Evolutionary conservation across 2,888 invertebrate species (phyloP), one percentile per base, ranked within the genome.

Genomic region (Drosophila percnosoma): DNA sequence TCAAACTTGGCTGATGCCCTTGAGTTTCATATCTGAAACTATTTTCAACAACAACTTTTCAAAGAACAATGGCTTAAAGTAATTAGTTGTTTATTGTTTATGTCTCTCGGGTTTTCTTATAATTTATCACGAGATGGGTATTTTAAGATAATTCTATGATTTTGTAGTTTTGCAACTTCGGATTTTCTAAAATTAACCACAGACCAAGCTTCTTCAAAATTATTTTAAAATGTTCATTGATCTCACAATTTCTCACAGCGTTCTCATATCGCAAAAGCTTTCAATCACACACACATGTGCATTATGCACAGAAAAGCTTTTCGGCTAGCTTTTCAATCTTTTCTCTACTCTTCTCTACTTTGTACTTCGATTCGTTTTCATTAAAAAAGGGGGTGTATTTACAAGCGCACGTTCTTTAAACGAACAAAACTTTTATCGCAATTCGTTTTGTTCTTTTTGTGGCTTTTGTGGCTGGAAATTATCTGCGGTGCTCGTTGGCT

Each of bases 331-430:
- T 31, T 36, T 31, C 11, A 18, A 54, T 45, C 40, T 40, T 27
- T 45, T 33, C 13, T 40, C 21, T 7, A 4, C 51, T 27, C 27
- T 27, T 31, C 31, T 33, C 31, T 10, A 33, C 33, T 33, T 11
- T 33, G 33, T 33, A 11, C 33, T 42, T 42, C 31, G 21, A 62
- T 52, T 48, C 45, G 52, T 58, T 69, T 58, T 51, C 55, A 51
- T 55, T 73, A 66, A 68, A 71, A 45, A 45, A 24, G 64, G 85
- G 87, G 86, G 87, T 83, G 87, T 89, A 86, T 85, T 78, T 69
- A 45, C 29, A n/a, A 64, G 52, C 45, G 38, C 48, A 63, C 58
- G 54, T 49, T 67, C 21, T 49, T 21, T 29, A 31, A 5, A 61
- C 48, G 18, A 62, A 45, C 52, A 57, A 48, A 57, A 40, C 21